Evolutionary conservation across 2,797 vertebrate species (phyloP).

Genomic region (Xenops minutus): DNA sequence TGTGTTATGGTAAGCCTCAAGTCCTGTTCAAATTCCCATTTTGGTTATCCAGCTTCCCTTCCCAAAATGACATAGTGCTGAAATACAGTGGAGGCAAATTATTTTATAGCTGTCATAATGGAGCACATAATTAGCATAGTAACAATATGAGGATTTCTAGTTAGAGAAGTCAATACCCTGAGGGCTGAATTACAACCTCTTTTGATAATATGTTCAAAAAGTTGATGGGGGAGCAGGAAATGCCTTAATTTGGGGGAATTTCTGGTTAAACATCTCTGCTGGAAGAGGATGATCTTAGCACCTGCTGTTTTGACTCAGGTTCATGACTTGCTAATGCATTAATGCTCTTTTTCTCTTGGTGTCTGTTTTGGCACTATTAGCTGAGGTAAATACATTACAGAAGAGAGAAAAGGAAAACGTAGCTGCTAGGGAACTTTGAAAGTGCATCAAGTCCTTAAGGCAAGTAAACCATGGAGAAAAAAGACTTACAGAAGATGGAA

Average conservation of each 20-base stretch:
- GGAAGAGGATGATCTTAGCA: neutral
- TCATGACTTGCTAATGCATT: neutral
- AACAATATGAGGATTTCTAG: neutral
- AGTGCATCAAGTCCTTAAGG: neutral
- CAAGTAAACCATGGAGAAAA: neutral
- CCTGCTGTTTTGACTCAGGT: neutral
- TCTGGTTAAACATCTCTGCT: neutral
- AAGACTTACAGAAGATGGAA: neutral
- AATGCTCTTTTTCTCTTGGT: neutral
- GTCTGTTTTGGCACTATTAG: neutral
- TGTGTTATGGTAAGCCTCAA: neutral
- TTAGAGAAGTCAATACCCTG: neutral
- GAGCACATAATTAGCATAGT: neutral
- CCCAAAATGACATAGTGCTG: neutral
- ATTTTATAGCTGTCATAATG: neutral
- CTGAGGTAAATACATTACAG: neutral
- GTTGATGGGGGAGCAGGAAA: neutral
- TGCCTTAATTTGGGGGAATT: neutral
- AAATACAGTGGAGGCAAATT: neutral
- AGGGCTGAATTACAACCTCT: neutral
- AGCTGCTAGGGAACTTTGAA: neutral
- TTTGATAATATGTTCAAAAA: neutral
- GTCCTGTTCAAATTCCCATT: constrained; percentile 16
- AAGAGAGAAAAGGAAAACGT: neutral
- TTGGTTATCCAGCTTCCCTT: neutral